phyloP scores from a whole-genome alignment of 2,888 invertebrate species.

The Thera obeliscata region DNA sequence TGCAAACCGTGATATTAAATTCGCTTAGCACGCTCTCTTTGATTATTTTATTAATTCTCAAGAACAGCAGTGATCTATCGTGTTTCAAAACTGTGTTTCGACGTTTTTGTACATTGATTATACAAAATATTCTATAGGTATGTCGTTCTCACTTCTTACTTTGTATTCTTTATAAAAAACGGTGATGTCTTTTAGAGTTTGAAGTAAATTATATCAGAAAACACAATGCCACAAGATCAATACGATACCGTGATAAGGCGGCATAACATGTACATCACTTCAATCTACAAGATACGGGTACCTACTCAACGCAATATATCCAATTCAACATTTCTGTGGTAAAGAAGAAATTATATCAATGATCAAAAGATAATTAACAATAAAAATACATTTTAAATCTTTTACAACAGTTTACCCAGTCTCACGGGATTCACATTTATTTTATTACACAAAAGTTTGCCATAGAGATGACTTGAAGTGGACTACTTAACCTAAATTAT shows the following conservation, averaged over 20 bases:
- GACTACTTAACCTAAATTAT: constrained; percentile 64
- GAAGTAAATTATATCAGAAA: constrained; percentile 21
- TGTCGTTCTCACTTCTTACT: constrained; percentile 13
- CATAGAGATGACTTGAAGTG: constrained; percentile 61
- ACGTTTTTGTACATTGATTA: background rate
- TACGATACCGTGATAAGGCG: constrained; percentile 36
- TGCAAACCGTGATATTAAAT: constrained; percentile 25
- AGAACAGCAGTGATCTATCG: constrained; percentile 20
- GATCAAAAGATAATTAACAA: constrained; percentile 50
- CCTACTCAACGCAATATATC: constrained; percentile 47
- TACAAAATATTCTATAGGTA: background rate
- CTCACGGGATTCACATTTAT: constrained; percentile 47
- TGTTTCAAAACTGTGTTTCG: constrained; percentile 17
- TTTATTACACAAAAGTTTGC: constrained; percentile 48
- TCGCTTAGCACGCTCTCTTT: constrained; percentile 27
- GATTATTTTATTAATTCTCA: constrained; percentile 24
- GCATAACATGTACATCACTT: constrained; percentile 42
- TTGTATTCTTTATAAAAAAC: constrained; percentile 3
- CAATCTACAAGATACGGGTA: constrained; percentile 35
- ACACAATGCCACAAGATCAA: constrained; percentile 19
- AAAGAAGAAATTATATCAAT: constrained; percentile 49
- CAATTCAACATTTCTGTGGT: constrained; percentile 47
- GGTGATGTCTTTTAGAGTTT: background rate
- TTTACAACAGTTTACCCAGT: constrained; percentile 49
- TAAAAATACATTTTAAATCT: constrained; percentile 54